A percentile compares a stretch with the other conserved stretches of the same genome.
These are phyloP conservation scores for Labroides dimidiatus DNA, from an alignment of 2,797 vertebrate genomes.

Conservation along the genomic window DNA sequence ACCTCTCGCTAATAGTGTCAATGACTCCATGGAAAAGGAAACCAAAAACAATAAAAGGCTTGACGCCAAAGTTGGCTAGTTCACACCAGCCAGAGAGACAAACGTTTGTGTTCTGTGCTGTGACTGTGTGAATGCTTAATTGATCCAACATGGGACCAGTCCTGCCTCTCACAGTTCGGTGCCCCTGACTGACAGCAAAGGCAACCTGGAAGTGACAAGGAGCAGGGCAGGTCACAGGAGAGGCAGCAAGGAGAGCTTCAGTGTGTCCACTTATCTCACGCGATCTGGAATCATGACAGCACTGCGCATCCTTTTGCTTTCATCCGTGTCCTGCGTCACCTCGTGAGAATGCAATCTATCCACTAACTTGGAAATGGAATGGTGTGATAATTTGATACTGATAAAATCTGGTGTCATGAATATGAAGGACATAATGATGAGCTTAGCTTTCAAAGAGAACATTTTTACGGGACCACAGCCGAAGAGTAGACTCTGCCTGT, in stretches of 20 bases:
- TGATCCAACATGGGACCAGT: slow-evolving; percentile 70
- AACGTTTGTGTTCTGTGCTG: slow-evolving; percentile 44
- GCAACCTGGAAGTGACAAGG: slow-evolving; percentile 64
- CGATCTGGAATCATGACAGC: slow-evolving; percentile 67
- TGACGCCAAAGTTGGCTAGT: slow-evolving; percentile 55
- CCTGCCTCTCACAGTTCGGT: slow-evolving; percentile 37
- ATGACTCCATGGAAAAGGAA: slow-evolving; percentile 77
- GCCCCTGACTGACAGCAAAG: slow-evolving; percentile 63
- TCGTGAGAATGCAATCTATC: slow-evolving; percentile 68
- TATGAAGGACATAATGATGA: slow-evolving; percentile 61
- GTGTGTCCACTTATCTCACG: slow-evolving; percentile 73
- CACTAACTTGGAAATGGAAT: slow-evolving; percentile 62
- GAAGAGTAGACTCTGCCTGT: slow-evolving; percentile 43
- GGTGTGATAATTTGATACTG: slow-evolving; percentile 72
- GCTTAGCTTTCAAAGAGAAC: slow-evolving; percentile 62
- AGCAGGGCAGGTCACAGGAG: slow-evolving; percentile 54
- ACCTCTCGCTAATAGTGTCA: slow-evolving; percentile 67
- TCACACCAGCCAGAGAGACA: slow-evolving; percentile 52
- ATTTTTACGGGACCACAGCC: slow-evolving; percentile 60
- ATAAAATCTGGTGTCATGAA: slow-evolving; percentile 72
- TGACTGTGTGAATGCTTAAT: slow-evolving; percentile 71
- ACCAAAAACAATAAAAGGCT: slow-evolving; percentile 71
- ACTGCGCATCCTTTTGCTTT: slow-evolving; percentile 54
- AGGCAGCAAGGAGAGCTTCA: slow-evolving; percentile 32
- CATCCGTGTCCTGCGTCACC: slow-evolving; percentile 60